Base-by-base conservation (phyloP, 2,888 invertebrate species). In the Drosophila sordidula region DNA sequence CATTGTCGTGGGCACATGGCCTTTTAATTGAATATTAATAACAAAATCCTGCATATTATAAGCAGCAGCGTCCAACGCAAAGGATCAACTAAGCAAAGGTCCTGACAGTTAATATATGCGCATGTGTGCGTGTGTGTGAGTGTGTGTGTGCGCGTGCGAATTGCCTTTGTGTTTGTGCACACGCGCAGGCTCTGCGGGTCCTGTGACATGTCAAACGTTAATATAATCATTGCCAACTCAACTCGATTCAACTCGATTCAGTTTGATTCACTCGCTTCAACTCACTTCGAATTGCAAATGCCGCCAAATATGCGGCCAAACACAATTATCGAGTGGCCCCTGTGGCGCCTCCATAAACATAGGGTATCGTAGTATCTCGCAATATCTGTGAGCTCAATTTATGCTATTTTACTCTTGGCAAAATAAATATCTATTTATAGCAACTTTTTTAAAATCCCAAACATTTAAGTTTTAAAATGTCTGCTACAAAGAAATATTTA, bases 21-120 rank as follows among this genome's bases (percentile, higher is more conserved):
- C 69, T 73, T 81, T 79, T 84, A 88, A 85, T 85, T 85, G 89
- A 85, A 85, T 85, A 88, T 85, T 85, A 85, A 85, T 85, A 80
- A 83, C 78, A 78, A 86, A 85, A 88, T 88, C 84, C 84, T 72
- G 82, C 87, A 83, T 87, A 83, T 80, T 78, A 83, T 59, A 59
- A 67, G 47, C 61, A 51, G 46, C 55, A 52, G 67, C 44, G 59
- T 14, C 36, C 34, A 25, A 36, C 41, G 41, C 41, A 50, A 64
- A 51, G 67, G 70, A 70, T 70, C 56, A 65, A 38, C 50, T 36
- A 39, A 51, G 11, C 32, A 32, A 29, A 57, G 63, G 56, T 34
- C 38, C 32, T 9, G n/a, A 4, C 32, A 34, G 14, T 59, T 85
- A 78, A 75, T 78, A 14, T 78, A 59, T 75, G 57, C 38, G 52